Evolutionary conservation across 2,113 vertebrate genomes (phyloP).

Genomic region (Osmerus mordax): DNA sequence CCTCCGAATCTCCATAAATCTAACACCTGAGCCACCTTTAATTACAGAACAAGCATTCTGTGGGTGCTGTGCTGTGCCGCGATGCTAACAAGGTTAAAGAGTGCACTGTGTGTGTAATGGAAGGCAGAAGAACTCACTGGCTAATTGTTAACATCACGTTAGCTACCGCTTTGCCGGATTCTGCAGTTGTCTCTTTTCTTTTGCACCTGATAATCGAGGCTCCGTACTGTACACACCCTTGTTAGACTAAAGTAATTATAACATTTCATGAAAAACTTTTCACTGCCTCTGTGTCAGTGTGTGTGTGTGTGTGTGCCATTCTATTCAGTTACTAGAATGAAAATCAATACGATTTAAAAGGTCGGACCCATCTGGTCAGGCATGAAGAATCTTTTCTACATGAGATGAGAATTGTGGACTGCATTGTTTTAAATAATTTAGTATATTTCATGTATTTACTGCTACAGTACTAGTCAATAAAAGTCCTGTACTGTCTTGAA

Average conservation of each 20-base stretch:
- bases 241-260: background rate
- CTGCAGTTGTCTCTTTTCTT: constrained; percentile 40
- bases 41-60: constrained; percentile 67
- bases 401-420: background rate
- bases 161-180: constrained; percentile 60
- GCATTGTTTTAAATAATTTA: background rate
- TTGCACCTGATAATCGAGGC: constrained; percentile 31
- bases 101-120: constrained; percentile 73
- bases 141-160: constrained; percentile 78
- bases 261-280: background rate
- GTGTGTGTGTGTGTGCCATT: no score
- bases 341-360: background rate
- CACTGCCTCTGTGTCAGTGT: no score
- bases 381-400: background rate
- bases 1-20: constrained; percentile 66
- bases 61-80: constrained; percentile 55
- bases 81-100: constrained; percentile 76
- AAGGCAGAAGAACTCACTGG: constrained; percentile 70
- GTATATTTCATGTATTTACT: background rate
- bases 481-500: no score
- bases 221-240: constrained; percentile 13
- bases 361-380: background rate
- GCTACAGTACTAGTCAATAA: background rate
- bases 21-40: constrained; percentile 71
- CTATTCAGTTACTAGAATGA: no score